These are phyloP conservation scores for Ostrea edulis DNA, from an alignment of 1,140 invertebrate genomes.

Conservation along the genomic window DNA sequence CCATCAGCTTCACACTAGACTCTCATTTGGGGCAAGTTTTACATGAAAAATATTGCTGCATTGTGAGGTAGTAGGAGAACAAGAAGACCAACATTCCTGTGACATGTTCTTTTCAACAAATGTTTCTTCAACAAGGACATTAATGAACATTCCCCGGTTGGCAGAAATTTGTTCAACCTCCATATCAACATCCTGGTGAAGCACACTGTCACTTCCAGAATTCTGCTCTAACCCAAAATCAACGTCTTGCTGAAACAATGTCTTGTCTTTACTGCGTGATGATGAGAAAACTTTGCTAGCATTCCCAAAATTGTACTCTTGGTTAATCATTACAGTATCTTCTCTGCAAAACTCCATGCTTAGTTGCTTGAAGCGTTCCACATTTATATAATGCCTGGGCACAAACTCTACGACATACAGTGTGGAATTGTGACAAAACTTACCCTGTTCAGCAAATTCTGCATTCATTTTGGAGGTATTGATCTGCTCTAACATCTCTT, in stretches of 20 bases:
- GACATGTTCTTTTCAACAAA: conserved; percentile 14
- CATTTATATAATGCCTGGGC: conserved; percentile 47
- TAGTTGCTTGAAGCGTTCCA: conserved; percentile 1
- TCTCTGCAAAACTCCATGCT: not conserved
- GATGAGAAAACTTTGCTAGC: not conserved
- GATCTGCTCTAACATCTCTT: conserved; percentile 38
- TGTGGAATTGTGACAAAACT: conserved; percentile 43
- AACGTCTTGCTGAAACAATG: not conserved
- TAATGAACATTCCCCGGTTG: not conserved
- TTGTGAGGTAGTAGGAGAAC: conserved; percentile 13
- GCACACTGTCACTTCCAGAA: not conserved
- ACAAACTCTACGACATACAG: conserved; percentile 46
- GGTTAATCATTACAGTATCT: not conserved
- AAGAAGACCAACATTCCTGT: conserved; percentile 36
- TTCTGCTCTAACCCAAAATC: not conserved
- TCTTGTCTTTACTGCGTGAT: not conserved
- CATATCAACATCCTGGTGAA: not conserved
- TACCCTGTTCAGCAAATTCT: conserved; percentile 41
- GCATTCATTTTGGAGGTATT: conserved; percentile 17
- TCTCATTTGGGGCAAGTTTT: conserved; percentile 44
- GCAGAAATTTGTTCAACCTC: conserved; percentile 23
- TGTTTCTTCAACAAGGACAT: not conserved
- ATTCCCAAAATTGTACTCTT: not conserved
- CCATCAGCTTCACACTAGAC: conserved; percentile 22
- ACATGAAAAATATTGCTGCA: conserved; percentile 25